Percentiles rank a stretch among this genome's conserved stretches.
Evolutionary conservation across 2,797 vertebrate genomes (phyloP).

Genomic region (Tachyglossus aculeatus): DNA sequence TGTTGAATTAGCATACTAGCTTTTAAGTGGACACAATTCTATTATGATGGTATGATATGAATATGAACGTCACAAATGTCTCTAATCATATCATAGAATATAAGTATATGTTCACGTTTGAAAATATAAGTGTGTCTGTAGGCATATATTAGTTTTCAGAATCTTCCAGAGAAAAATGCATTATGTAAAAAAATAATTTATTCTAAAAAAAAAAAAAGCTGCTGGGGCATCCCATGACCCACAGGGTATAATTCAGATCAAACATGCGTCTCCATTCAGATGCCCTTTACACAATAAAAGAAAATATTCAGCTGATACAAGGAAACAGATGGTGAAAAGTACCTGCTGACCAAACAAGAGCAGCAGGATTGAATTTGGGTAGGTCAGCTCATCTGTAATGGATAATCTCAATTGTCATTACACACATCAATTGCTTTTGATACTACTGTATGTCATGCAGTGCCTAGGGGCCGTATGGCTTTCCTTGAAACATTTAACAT

Average conservation of each 20-base stretch:
- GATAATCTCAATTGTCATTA: constrained; percentile 48
- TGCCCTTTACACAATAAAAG: constrained; percentile 19
- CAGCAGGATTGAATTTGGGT: constrained; percentile 44
- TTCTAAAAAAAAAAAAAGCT: constrained; percentile 21
- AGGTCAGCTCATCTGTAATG: constrained; percentile 53
- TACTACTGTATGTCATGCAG: constrained; percentile 21
- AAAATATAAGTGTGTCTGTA: neutral
- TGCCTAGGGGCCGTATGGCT: constrained; percentile 28
- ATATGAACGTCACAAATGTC: too few relatives aligned
- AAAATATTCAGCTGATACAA: constrained; percentile 37
- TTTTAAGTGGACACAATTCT: too few relatives aligned
- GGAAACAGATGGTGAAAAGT: constrained; percentile 60
- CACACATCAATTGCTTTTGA: constrained; percentile 49
- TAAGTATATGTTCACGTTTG: neutral
- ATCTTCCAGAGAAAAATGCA: neutral
- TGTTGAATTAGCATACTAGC: too few relatives aligned
- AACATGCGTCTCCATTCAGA: constrained; percentile 26
- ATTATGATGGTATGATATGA: too few relatives aligned
- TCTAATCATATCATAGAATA: too few relatives aligned
- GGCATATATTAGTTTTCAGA: neutral
- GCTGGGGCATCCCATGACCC: constrained; percentile 10
- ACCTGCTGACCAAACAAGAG: constrained; percentile 62
- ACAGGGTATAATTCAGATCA: constrained; percentile 38
- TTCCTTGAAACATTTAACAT: constrained; percentile 53
- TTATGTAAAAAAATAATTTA: constrained; percentile 13